A percentile compares a stretch with the other conserved stretches of the same genome.
phyloP scores from a whole-genome alignment of 2,888 invertebrate species.

The Sepioteuthis lessoniana region DNA sequence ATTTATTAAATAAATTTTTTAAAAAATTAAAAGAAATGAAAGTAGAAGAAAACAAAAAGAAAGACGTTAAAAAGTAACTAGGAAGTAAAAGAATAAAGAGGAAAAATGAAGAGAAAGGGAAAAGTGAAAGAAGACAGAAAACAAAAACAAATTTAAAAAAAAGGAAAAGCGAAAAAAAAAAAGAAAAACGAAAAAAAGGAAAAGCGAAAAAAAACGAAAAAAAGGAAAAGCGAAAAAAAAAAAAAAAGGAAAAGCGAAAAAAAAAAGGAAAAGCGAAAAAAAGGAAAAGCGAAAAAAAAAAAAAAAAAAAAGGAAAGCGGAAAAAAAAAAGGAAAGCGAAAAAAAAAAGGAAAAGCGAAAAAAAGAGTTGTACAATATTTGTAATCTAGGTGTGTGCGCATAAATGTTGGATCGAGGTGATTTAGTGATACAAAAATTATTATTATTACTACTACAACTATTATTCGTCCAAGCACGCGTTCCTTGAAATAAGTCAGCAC shows the following conservation, averaged over 20 bases:
- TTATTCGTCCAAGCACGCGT: not conserved
- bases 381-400: not conserved
- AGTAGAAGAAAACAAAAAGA: not conserved
- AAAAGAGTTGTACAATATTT: too few relatives aligned
- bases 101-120: not conserved
- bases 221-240: accelerated
- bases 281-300: not conserved
- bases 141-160: not conserved
- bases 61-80: not conserved
- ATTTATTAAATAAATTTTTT: too few relatives aligned
- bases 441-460: not conserved
- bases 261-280: not conserved
- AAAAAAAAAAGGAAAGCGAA: too few relatives aligned
- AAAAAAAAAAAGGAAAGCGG: not conserved
- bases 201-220: not conserved
- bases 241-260: not conserved
- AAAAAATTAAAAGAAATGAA: not conserved
- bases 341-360: too few relatives aligned
- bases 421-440: not conserved
- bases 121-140: not conserved
- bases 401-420: not conserved
- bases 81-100: not conserved
- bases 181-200: not conserved
- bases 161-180: not conserved
- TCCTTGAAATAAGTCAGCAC: not conserved